A percentile compares a stretch with the other conserved stretches of the same genome.
These are phyloP conservation scores for Chrysolina haemoptera DNA, from an alignment of 2,888 invertebrate genomes.

Conservation along the genomic window DNA sequence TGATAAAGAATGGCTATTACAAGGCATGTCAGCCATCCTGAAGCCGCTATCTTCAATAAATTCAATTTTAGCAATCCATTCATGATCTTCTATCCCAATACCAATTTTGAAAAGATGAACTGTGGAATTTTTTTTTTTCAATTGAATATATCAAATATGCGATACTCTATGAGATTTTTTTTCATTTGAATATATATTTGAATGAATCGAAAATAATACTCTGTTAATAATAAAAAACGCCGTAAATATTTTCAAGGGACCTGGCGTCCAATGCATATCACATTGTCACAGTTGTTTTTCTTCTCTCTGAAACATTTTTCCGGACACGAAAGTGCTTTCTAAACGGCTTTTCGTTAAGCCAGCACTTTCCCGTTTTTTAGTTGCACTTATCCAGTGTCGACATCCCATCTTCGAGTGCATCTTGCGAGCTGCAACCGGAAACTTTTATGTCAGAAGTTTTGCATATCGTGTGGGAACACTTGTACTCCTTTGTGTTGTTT, in stretches of 20 bases:
- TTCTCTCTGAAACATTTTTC: constrained; percentile 8
- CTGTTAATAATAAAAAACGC: too few species aligned
- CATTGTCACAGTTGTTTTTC: constrained; percentile 2
- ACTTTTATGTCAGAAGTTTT: neutral
- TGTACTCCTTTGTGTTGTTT: neutral
- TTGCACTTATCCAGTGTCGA: constrained; percentile 24
- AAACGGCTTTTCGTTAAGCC: constrained; percentile 25
- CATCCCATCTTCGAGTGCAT: constrained; percentile 27
- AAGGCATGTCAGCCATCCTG: too few species aligned
- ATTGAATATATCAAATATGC: too few species aligned
- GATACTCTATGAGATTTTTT: too few species aligned
- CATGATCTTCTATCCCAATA: too few species aligned
- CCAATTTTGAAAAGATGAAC: too few species aligned
- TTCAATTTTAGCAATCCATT: too few species aligned
- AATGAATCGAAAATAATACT: too few species aligned
- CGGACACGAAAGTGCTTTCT: constrained; percentile 29
- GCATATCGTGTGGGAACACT: neutral
- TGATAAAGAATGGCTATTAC: too few species aligned
- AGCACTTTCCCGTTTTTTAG: constrained; percentile 21
- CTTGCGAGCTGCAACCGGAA: neutral
- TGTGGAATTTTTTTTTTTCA: too few species aligned
- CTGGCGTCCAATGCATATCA: neutral
- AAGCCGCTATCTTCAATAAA: too few species aligned
- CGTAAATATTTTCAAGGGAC: neutral
- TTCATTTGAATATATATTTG: too few species aligned